Base-by-base conservation (phyloP, 2,113 vertebrate genomes). In the Setophaga kirtlandii region DNA sequence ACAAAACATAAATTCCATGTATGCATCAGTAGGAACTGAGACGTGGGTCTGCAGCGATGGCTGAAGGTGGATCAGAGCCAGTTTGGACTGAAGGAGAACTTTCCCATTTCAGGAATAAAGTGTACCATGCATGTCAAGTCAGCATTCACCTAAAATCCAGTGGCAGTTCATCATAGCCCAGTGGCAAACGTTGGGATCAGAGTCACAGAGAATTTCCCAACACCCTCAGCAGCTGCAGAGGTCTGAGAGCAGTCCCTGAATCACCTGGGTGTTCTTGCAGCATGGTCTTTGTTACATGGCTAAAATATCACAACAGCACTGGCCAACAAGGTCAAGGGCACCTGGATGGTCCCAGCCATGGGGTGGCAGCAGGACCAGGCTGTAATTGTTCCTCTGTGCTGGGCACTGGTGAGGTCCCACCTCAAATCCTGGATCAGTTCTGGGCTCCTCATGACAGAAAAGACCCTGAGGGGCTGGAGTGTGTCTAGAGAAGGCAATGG, bases 1-100 rank as follows among this genome's bases (percentile, higher is more conserved):
- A 5, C 68, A 63, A 24, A 35, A 28, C 15, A 2, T 5, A 17
- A 39, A n/a, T 46, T 33, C 46, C 12, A 1, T 35, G n/a, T 2
- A 1, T 18, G 47, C 4, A 5, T 30, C 69, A 30, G 19, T 3
- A 17, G 46, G 33, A 75, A 6, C 30, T 23, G 60, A 23, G 31
- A 39, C 46, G 5, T 10, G 50, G 24, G 15, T 33, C 47, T 83
- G 47, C 24, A n/a, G 7, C 0, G 0, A 18, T 18, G 46, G 28
- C 50, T 78, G 67, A 10, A 62, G 42, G 42, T 42, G 37, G 52
- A 52, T 49, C 63, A 23, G 37, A 70, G 23, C n/a, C 80, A n/a
- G 5, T 47, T 65, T 52, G 42, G 23, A 28, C 22, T 65, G 81
- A 52, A 62, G 20, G 5, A 78, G 12, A 55, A 79, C 22, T 15